Base-by-base conservation (phyloP, 2,888 invertebrate species). In the Eurytoma adleriae region DNA sequence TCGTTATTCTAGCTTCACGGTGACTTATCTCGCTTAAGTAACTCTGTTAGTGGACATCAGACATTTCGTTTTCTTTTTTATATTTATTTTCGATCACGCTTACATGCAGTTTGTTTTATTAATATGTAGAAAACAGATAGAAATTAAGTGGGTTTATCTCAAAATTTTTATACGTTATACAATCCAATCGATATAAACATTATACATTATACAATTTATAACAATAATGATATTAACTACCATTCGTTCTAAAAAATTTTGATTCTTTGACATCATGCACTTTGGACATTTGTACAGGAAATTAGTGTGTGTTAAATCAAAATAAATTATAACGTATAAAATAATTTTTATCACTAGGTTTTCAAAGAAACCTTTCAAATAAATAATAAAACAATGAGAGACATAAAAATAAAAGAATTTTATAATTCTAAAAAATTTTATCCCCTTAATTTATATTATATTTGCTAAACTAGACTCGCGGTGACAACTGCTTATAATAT, bases 21-120 rank as follows among this genome's bases (percentile, higher is more conserved):
- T 87, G 87, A 88, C 87, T 88, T 84, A 87, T 86, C 84, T 88
- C 83, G 85, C 84, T 89, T 89, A 88, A 89, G 87, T 88, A 89
- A 88, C 88, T 84, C 79, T 85, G 82, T 86, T 87, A 84, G 83
- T 86, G 86, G 86, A 89, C 86, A 87, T 85, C 84, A 85, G 87
- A 84, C 85, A 75, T 79, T 83, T 66, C 16, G 10, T 40, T 40
- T 40, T 18, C 83, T 79, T 73, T 75, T 70, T 73, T 13, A 16
- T 64, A 66, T 56, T 62, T 70, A 40, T 57, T 79, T 76, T 69
- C 59, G 20, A 71, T 66, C 68, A 75, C 69, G 64, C 72, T 80
- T 68, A 73, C 76, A 80, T 75, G 66, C 52, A 80, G 71, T 76
- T 67, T 62, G 18, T 69, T 30, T 77, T 57, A 67, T 57, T 24